These are phyloP conservation scores for Cryptus armator DNA, from an alignment of 2,888 invertebrate genomes.

Conservation along the genomic window DNA sequence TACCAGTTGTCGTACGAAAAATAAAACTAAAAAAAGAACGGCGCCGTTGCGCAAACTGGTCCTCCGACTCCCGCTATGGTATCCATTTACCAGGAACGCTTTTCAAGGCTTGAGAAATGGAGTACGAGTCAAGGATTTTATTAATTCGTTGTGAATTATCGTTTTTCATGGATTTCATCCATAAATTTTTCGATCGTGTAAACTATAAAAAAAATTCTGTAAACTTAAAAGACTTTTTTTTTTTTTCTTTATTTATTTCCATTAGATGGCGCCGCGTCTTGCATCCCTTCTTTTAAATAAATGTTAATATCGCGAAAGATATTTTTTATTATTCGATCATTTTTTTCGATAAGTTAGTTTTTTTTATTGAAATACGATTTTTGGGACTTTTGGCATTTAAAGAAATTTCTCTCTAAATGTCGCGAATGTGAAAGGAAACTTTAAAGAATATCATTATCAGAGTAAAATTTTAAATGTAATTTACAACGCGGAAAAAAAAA, in stretches of 20 bases:
- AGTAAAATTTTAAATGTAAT: background rate
- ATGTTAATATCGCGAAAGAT: no score
- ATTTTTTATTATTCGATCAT: no score
- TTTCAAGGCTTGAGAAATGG: conserved; percentile 21
- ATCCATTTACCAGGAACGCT: conserved; percentile 23
- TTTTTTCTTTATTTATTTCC: no score
- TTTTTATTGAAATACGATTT: no score
- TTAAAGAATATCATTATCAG: background rate
- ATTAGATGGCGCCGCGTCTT: no score
- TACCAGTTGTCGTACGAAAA: conserved; percentile 31
- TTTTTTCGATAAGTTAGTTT: no score
- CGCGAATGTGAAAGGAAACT: background rate
- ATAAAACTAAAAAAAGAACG: conserved; percentile 9
- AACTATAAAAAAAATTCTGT: no score
- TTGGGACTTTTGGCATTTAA: no score
- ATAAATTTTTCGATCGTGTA: no score
- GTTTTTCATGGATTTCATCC: background rate
- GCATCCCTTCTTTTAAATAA: no score
- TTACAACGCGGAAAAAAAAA: conserved; percentile 15
- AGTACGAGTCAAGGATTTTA: conserved; percentile 24
- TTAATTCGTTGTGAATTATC: background rate
- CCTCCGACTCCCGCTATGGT: conserved; percentile 30
- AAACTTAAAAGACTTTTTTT: no score
- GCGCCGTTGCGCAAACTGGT: conserved; percentile 24
- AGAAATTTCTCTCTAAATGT: background rate